Conservation (phyloP, 1,140 invertebrate genomes). For the Lepidotrigona ventralis region DNA sequence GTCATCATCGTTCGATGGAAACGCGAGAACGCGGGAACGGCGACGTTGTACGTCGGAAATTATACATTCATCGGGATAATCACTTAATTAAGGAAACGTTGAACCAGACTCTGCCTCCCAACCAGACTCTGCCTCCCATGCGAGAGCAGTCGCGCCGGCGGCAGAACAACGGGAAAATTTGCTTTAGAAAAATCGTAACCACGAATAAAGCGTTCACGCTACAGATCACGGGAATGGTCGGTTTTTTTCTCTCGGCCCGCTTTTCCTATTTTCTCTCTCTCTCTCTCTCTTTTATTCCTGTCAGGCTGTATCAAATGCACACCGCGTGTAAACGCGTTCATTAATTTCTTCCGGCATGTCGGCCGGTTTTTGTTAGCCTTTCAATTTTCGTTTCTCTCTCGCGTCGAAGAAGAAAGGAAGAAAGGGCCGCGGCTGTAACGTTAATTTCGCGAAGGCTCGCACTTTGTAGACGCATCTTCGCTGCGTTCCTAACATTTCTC, state of each 20-base stretch:
- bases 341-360: conserved; percentile 45
- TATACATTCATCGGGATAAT: conserved; percentile 25
- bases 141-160: not conserved
- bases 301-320: conserved; percentile 17
- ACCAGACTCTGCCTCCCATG: too few relatives aligned
- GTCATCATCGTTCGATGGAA: not conserved
- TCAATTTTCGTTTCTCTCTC: conserved; percentile 5
- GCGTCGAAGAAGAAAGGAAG: not conserved
- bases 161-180: not conserved
- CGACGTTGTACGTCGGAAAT: conserved; percentile 1
- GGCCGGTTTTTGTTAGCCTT: conserved; percentile 25
- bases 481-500: not conserved
- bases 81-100: conserved; percentile 24
- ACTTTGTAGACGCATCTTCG: conserved; percentile 1
- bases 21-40: not conserved
- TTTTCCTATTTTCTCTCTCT: too few relatives aligned
- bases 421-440: not conserved
- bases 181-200: conserved; percentile 9
- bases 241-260: not conserved
- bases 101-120: not conserved
- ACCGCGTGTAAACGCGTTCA: conserved; percentile 36
- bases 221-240: conserved; percentile 11
- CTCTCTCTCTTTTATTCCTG: not conserved
- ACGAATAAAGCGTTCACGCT: conserved; percentile 18
- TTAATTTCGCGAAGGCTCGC: not conserved